Percentiles rank a stretch among this genome's conserved stretches.
Conservation (phyloP, 2,888 invertebrate species). For the Rhamnusium bicolor region DNA sequence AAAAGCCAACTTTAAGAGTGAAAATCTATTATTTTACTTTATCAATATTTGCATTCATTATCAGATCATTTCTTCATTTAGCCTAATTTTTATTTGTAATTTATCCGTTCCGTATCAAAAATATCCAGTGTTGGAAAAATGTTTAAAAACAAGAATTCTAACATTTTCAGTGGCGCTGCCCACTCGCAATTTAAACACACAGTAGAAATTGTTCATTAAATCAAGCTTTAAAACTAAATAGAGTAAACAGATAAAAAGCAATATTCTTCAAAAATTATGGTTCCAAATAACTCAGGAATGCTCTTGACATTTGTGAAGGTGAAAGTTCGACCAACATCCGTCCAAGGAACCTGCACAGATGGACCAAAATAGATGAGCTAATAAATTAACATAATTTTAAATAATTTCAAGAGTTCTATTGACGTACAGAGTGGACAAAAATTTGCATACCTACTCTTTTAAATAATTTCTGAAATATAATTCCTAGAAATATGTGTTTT, state of each 20-base stretch:
- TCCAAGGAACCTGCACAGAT: not conserved
- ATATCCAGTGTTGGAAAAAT: too few relatives aligned
- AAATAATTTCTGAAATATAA: too few relatives aligned
- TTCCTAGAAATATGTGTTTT: too few relatives aligned
- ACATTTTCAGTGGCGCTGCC: too few relatives aligned
- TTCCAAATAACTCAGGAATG: not conserved
- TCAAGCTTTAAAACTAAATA: slow-evolving; percentile 5
- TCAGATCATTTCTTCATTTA: too few relatives aligned
- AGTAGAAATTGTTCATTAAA: not conserved
- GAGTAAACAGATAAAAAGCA: not conserved
- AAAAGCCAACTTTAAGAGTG: too few relatives aligned
- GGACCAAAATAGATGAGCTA: not conserved
- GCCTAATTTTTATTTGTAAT: too few relatives aligned
- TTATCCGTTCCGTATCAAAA: too few relatives aligned
- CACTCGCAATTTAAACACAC: too few relatives aligned
- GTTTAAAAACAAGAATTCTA: too few relatives aligned
- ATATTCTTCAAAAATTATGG: not conserved
- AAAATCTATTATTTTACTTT: too few relatives aligned
- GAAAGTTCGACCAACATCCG: slow-evolving; percentile 6
- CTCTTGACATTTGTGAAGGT: slow-evolving; percentile 29
- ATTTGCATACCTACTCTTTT: not conserved
- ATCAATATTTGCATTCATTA: too few relatives aligned
- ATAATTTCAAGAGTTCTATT: not conserved
- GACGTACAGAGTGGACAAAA: not conserved
- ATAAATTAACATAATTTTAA: not conserved